phyloP scores from a whole-genome alignment of 2,113 vertebrate genomes.

The Hiodon alosoides region DNA sequence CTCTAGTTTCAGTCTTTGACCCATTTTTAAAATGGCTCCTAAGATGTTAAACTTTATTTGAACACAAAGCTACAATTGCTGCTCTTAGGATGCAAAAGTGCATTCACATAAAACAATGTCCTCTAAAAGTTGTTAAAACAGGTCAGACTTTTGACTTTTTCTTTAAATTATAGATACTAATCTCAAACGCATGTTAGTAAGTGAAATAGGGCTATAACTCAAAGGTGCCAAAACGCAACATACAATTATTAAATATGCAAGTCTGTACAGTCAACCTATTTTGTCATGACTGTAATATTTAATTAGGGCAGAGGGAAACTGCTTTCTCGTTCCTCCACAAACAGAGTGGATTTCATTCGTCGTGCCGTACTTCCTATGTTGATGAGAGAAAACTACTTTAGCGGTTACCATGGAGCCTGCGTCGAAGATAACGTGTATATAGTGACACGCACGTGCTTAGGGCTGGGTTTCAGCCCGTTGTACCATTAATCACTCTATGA shows the following conservation, averaged over 20 bases:
- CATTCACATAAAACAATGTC: constrained; percentile 35
- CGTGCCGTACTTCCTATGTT: not conserved
- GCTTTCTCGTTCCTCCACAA: not conserved
- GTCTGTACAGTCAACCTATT: not conserved
- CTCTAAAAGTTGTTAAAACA: constrained; percentile 39
- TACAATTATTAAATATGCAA: constrained; percentile 15
- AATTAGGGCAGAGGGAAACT: not conserved
- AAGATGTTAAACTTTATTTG: constrained; percentile 3
- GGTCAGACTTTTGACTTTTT: constrained; percentile 24
- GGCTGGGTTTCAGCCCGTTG: not conserved
- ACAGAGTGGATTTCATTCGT: not conserved
- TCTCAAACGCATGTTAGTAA: constrained; percentile 32
- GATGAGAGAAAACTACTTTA: constrained; percentile 1
- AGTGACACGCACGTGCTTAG: too few relatives aligned
- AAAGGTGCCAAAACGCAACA: constrained; percentile 1
- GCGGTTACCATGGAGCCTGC: not conserved
- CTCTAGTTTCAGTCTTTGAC: constrained; percentile 37
- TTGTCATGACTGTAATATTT: not conserved
- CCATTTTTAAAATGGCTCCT: constrained; percentile 13
- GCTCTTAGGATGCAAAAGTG: constrained; percentile 44
- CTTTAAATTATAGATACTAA: constrained; percentile 36
- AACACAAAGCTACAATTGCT: constrained; percentile 30
- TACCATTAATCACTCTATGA: not conserved
- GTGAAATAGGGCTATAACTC: constrained; percentile 22
- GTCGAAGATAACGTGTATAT: not conserved